A percentile compares a stretch with the other conserved stretches of the same genome.
These are phyloP conservation scores for Girardinus metallicus DNA, from an alignment of 2,797 vertebrate species.

Conservation along the genomic window DNA sequence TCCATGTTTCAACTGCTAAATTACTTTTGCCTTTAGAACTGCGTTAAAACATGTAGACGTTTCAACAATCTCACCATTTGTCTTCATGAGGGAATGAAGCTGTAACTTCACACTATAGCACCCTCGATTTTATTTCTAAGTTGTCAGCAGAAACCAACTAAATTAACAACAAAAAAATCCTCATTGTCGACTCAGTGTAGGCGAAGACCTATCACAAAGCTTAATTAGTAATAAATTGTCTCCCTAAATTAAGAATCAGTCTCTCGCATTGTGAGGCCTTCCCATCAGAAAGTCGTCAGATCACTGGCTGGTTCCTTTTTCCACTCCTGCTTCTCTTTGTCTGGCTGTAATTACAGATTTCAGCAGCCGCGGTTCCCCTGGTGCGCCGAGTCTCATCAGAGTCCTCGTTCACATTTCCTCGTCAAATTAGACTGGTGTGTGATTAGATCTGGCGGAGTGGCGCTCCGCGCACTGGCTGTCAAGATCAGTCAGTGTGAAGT, in stretches of 20 bases:
- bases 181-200: not conserved
- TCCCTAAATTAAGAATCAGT: not conserved
- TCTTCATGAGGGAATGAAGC: not conserved
- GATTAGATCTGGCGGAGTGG: slow-evolving; percentile 51
- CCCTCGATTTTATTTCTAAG: not conserved
- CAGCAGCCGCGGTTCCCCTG: slow-evolving; percentile 18
- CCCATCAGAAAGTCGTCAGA: slow-evolving; percentile 6
- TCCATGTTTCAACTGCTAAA: not conserved
- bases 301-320: slow-evolving; percentile 1
- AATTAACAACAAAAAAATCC: not conserved
- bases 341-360: slow-evolving; percentile 38
- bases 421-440: slow-evolving; percentile 51
- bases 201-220: not conserved
- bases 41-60: not conserved
- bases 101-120: not conserved
- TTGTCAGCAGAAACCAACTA: not conserved
- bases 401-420: slow-evolving; percentile 52
- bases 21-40: not conserved
- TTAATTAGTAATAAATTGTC: slow-evolving; percentile 5
- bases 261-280: not conserved
- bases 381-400: slow-evolving; percentile 33
- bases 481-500: slow-evolving; percentile 48
- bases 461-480: slow-evolving; percentile 43
- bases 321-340: slow-evolving; percentile 11
- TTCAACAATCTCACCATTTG: not conserved